Evolutionary conservation across 2,113 vertebrate species (phyloP).

Genomic region (Hemiscyllium ocellatum): DNA sequence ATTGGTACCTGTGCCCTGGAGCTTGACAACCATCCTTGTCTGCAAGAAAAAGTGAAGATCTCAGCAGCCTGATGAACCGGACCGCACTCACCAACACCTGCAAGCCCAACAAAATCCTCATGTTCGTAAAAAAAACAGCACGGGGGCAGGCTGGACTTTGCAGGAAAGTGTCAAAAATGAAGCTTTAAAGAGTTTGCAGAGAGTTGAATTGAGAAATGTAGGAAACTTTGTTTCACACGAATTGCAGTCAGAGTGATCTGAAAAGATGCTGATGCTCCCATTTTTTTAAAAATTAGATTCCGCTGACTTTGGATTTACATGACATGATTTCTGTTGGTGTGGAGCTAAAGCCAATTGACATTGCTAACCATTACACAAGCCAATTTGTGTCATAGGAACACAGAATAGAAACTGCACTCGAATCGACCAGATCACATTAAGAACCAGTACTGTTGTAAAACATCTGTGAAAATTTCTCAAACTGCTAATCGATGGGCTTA

Average conservation of each 20-base stretch:
- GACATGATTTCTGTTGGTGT: neutral
- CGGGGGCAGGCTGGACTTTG: neutral
- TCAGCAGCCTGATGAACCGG: neutral
- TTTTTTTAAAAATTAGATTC: neutral
- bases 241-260: neutral
- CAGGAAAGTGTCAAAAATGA: neutral
- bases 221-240: neutral
- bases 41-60: neutral
- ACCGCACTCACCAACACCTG: neutral
- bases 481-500: neutral
- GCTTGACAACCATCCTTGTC: no score
- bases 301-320: neutral
- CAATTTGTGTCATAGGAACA: no score
- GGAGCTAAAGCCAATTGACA: neutral
- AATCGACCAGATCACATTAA: neutral
- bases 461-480: neutral
- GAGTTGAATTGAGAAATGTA: neutral
- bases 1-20: neutral
- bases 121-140: neutral
- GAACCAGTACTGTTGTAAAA: neutral
- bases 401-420: neutral
- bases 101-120: neutral
- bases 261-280: neutral
- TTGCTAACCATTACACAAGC: no score
- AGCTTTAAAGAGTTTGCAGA: neutral